phyloP scores from a whole-genome alignment of 1,140 invertebrate species.

The Meteorus sp. region DNA sequence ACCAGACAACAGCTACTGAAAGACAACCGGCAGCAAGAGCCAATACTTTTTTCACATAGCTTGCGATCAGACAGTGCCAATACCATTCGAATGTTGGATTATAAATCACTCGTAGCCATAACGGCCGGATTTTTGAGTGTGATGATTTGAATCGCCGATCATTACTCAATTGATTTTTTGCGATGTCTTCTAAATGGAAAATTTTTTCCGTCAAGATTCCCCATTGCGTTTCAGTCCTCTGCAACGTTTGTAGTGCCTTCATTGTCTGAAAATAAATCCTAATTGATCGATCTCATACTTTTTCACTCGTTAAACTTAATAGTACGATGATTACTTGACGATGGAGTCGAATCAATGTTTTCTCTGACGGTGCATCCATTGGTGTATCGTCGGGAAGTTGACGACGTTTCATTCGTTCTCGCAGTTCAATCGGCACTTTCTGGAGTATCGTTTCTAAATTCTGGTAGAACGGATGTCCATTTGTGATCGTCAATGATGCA shows the following conservation, averaged over 20 bases:
- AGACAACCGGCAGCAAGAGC: conserved; percentile 77
- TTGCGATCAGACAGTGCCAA: conserved; percentile 84
- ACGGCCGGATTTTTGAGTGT: conserved; percentile 66
- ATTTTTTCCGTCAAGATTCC: conserved; percentile 79
- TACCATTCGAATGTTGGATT: conserved; percentile 87
- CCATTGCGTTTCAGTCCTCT: conserved; percentile 93
- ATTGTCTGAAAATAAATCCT: conserved; percentile 67
- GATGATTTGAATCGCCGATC: conserved; percentile 77
- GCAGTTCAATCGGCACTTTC: conserved; percentile 79
- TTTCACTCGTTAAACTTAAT: no score
- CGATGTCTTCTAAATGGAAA: conserved; percentile 85
- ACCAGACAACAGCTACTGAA: conserved; percentile 94
- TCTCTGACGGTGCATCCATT: conserved; percentile 74
- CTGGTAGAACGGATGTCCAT: conserved; percentile 69
- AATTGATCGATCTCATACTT: conserved; percentile 10
- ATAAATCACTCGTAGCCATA: conserved; percentile 64
- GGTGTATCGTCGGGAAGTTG: conserved; percentile 68
- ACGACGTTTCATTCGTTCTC: conserved; percentile 70
- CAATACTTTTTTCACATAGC: conserved; percentile 73
- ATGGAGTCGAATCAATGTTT: conserved; percentile 80
- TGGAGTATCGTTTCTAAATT: conserved; percentile 86
- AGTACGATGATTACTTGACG: conserved; percentile 69
- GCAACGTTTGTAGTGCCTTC: conserved; percentile 83
- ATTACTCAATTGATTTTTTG: conserved; percentile 75
- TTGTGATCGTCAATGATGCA: conserved; percentile 67